Percentiles rank a stretch among this genome's conserved stretches.
phyloP scores from a whole-genome alignment of 1,140 invertebrate genomes.

The Pseudomyrmex gracilis region DNA sequence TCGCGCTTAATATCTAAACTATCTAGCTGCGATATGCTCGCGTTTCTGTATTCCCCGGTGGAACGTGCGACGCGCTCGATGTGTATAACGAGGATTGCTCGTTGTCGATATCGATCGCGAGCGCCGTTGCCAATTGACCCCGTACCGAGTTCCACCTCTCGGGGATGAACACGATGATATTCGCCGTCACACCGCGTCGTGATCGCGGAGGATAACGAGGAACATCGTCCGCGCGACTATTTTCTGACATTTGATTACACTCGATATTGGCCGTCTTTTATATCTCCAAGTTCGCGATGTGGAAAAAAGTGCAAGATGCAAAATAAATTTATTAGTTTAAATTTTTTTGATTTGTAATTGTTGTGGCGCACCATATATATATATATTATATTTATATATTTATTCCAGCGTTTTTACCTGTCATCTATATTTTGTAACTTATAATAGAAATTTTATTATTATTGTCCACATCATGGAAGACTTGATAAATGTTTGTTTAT shows the following conservation, averaged over 20 bases:
- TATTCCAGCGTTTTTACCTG: no score
- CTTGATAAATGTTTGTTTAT: no score
- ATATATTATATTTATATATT: no score
- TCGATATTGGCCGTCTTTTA: neutral
- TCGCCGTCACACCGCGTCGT: neutral
- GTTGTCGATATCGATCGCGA: constrained; percentile 20
- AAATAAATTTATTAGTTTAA: no score
- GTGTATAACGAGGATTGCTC: constrained; percentile 16
- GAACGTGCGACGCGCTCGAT: neutral
- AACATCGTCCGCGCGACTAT: neutral
- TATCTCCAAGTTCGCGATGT: no score
- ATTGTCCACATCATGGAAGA: no score
- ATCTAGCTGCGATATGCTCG: neutral
- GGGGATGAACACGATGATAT: neutral
- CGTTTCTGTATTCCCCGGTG: neutral
- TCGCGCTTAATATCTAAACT: constrained; percentile 16
- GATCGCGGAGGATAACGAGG: neutral
- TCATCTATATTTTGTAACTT: no score
- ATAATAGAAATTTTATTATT: no score
- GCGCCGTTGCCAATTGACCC: neutral
- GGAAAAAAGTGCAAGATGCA: no score
- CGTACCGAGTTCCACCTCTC: neutral
- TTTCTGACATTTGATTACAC: neutral
- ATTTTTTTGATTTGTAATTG: no score
- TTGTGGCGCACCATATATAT: no score